Percentiles rank a stretch among this genome's conserved stretches.
These are phyloP conservation scores for Hybognathus amarus DNA, from an alignment of 2,797 vertebrate species.

Conservation along the genomic window DNA sequence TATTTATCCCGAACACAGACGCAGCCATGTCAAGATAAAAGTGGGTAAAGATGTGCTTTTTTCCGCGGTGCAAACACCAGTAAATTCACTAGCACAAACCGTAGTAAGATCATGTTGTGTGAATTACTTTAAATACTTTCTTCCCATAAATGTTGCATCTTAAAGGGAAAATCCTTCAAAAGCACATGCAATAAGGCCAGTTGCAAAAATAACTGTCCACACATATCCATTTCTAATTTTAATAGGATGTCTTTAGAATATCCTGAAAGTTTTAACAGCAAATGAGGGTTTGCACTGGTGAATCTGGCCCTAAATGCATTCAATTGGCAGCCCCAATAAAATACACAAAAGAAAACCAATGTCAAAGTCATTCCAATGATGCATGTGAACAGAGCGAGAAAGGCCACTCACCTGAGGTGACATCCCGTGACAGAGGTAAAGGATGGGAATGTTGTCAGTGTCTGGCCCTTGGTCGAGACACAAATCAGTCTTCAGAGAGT, in stretches of 20 bases:
- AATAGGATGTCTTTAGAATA: background rate
- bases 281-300: background rate
- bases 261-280: background rate
- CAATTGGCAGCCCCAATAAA: background rate
- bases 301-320: background rate
- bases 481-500: conserved; percentile 92
- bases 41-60: background rate
- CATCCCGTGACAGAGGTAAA: conserved; percentile 98
- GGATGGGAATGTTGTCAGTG: conserved; percentile 94
- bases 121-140: background rate
- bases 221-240: background rate
- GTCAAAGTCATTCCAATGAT: background rate
- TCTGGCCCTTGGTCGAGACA: conserved; percentile 98
- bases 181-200: background rate
- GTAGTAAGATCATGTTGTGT: background rate
- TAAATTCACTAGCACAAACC: background rate
- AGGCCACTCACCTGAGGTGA: conserved; percentile 89
- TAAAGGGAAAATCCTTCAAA: background rate
- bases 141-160: background rate
- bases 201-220: background rate
- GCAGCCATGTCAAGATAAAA: background rate
- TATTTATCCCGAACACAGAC: background rate
- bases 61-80: background rate
- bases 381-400: background rate
- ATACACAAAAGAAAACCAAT: background rate